Percentiles rank a stretch among this genome's conserved stretches.
Evolutionary conservation across 2,888 invertebrate species (phyloP).

Genomic region (Caenorhabditis uteleia): DNA sequence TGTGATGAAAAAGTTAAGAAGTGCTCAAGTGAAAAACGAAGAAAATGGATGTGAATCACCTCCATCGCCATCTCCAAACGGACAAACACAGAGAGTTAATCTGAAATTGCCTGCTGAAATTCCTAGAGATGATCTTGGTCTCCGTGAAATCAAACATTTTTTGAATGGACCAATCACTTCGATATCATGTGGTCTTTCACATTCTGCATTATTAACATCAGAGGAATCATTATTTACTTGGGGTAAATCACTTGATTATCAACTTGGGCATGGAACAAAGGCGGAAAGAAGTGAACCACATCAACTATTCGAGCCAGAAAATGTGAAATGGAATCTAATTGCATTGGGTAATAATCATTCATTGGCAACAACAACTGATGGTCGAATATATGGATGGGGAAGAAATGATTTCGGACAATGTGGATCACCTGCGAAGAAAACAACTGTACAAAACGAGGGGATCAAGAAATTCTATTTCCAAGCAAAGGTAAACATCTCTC

Average conservation of each 20-base stretch:
- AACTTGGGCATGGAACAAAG: conserved; percentile 62
- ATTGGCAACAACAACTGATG: conserved; percentile 50
- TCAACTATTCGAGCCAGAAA: conserved; percentile 51
- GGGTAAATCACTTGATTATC: conserved; percentile 63
- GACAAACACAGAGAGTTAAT: conserved; percentile 19
- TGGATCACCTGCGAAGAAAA: conserved; percentile 35
- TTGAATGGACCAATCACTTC: conserved; percentile 35
- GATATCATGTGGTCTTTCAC: conserved; percentile 61
- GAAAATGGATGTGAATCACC: conserved; percentile 15
- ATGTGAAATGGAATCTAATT: conserved; percentile 54
- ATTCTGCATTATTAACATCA: conserved; percentile 57
- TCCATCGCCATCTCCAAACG: conserved; percentile 5
- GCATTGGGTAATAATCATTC: conserved; percentile 61
- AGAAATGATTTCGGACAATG: conserved; percentile 62
- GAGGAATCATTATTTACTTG: conserved; percentile 61
- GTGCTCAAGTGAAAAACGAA: conserved; percentile 33
- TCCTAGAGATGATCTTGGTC: conserved; percentile 50
- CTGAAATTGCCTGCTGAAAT: conserved; percentile 42
- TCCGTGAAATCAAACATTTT: conserved; percentile 44
- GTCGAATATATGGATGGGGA: conserved; percentile 59
- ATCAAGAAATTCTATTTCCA: conserved; percentile 42
- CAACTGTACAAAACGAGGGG: conserved; percentile 5
- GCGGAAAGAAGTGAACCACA: conserved; percentile 55
- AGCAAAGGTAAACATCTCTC: conserved; percentile 23
- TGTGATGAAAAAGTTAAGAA: conserved; percentile 49